These are phyloP conservation scores for Gastrophryne carolinensis DNA, from an alignment of 2,797 vertebrate genomes.

Conservation along the genomic window DNA sequence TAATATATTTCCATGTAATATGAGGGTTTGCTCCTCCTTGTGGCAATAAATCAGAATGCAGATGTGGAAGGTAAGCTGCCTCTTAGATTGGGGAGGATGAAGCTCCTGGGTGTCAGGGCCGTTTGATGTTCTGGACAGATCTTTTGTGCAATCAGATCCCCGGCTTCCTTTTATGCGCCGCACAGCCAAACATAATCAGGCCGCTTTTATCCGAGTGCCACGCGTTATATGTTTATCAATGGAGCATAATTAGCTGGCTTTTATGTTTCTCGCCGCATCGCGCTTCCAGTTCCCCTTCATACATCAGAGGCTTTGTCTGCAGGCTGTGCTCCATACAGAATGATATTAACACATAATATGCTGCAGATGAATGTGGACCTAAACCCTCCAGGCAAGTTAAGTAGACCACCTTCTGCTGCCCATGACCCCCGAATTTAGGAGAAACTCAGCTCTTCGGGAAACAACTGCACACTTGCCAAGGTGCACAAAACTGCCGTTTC, in stretches of 20 bases:
- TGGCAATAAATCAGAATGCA: not conserved
- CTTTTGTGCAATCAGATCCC: constrained; percentile 3
- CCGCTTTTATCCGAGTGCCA: not conserved
- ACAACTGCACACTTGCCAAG: no score
- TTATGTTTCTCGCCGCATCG: not conserved
- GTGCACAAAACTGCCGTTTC: no score
- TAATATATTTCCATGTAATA: no score
- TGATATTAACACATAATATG: no score
- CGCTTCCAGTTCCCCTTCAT: not conserved
- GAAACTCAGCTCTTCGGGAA: no score
- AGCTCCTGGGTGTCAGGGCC: not conserved
- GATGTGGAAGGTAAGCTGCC: not conserved
- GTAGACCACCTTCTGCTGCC: no score
- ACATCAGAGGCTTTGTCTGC: not conserved
- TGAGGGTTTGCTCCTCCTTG: constrained; percentile 29
- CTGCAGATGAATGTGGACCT: no score
- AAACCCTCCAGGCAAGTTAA: no score
- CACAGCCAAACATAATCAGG: not conserved
- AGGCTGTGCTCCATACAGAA: not conserved
- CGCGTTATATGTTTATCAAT: not conserved
- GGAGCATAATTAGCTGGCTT: not conserved
- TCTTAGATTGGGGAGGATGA: not conserved
- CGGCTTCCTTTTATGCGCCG: not conserved
- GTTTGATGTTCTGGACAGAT: constrained; percentile 8
- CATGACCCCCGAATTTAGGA: no score